Evolutionary conservation across 2,113 vertebrate genomes (phyloP).

Genomic region (Prietella phreatophila): DNA sequence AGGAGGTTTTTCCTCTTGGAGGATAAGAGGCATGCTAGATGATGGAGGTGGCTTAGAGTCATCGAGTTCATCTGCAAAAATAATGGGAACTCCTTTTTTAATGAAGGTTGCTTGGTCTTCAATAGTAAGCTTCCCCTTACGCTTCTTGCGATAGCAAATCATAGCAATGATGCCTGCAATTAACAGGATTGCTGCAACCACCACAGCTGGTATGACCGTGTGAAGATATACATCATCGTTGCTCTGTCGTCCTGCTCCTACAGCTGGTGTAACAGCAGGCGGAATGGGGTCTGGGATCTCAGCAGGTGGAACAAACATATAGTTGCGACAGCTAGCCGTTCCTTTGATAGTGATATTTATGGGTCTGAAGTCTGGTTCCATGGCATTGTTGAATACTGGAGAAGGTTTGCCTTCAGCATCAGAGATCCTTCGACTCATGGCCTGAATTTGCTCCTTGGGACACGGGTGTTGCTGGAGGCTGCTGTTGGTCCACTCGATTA

Average conservation of each 20-base stretch:
- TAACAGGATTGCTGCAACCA: conserved; percentile 92
- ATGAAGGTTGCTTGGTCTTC: conserved; percentile 99
- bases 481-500: conserved; percentile 95
- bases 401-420: conserved; percentile 76
- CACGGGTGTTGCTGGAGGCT: conserved; percentile 87
- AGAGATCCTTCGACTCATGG: conserved; percentile 78
- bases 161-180: conserved; percentile 94
- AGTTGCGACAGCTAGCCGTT: conserved; percentile 78
- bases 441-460: conserved; percentile 83
- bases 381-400: conserved; percentile 65
- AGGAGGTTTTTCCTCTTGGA: conserved; percentile 97
- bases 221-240: conserved; percentile 94
- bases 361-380: conserved; percentile 90
- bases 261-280: conserved; percentile 66
- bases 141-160: conserved; percentile 97
- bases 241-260: conserved; percentile 83
- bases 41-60: conserved; percentile 94
- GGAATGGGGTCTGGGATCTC: conserved; percentile 62
- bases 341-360: conserved; percentile 78
- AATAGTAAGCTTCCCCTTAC: conserved; percentile 94
- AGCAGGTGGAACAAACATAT: conserved; percentile 81
- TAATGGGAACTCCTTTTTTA: conserved; percentile 97
- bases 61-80: conserved; percentile 94
- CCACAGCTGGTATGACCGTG: conserved; percentile 93
- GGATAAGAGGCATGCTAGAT: conserved; percentile 95